phyloP scores from a whole-genome alignment of 2,888 invertebrate species.

The Rhopalosiphum nymphaeae region DNA sequence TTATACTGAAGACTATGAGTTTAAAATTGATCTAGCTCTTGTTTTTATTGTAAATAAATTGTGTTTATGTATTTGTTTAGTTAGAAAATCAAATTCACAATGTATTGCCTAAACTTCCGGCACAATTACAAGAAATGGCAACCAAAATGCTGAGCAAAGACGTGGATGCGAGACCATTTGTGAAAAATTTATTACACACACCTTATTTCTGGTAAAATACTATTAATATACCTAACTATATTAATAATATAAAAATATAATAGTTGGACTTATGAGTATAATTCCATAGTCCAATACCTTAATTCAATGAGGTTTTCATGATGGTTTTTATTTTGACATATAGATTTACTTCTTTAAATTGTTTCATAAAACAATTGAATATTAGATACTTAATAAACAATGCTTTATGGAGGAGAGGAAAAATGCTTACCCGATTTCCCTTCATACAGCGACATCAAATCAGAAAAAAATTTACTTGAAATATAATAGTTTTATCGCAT shows the following conservation, averaged over 20 bases:
- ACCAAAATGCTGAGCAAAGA: constrained; percentile 85
- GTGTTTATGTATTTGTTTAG: constrained; percentile 72
- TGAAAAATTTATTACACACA: constrained; percentile 90
- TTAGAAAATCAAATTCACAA: constrained; percentile 85
- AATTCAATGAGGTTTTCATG: background rate
- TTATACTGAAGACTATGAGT: background rate
- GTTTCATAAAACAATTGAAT: background rate
- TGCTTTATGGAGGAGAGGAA: too few species aligned
- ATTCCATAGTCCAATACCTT: background rate
- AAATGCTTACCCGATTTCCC: too few species aligned
- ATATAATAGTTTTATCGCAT: background rate
- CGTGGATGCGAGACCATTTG: constrained; percentile 88
- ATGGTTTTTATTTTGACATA: background rate
- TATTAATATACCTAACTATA: background rate
- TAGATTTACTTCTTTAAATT: too few species aligned
- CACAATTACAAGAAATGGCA: constrained; percentile 89
- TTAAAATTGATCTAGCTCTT: background rate
- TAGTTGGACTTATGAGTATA: too few species aligned
- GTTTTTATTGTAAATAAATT: background rate
- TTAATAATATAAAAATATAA: background rate
- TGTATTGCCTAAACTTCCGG: constrained; percentile 84
- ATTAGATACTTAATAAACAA: too few species aligned
- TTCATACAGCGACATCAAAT: too few species aligned
- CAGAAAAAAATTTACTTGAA: background rate
- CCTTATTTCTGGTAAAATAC: constrained; percentile 87